phyloP scores from a whole-genome alignment of 2,888 invertebrate species.

The Leptodirus hochenwartii region DNA sequence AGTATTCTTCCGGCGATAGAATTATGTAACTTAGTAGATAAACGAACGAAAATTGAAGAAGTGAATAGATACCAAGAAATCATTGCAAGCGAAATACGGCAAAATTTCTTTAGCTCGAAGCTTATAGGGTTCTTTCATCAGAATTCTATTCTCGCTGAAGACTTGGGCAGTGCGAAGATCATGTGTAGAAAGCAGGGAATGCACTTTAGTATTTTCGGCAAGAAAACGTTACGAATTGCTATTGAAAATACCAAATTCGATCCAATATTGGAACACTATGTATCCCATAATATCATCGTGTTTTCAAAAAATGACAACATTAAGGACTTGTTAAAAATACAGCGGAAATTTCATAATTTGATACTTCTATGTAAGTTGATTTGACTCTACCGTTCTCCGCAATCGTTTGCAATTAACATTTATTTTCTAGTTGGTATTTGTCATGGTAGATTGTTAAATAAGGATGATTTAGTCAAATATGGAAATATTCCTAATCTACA shows the following conservation, averaged over 20 bases:
- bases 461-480: conserved; percentile 47
- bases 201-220: conserved; percentile 47
- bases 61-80: conserved; percentile 32
- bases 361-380: conserved; percentile 41
- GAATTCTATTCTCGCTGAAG: conserved; percentile 49
- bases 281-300: conserved; percentile 43
- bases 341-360: conserved; percentile 52
- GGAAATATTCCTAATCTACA: conserved; percentile 46
- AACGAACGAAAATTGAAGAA: conserved; percentile 5
- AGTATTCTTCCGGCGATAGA: conserved; percentile 28
- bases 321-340: conserved; percentile 38
- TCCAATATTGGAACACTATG: conserved; percentile 41
- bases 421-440: conserved; percentile 47
- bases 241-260: conserved; percentile 49
- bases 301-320: conserved; percentile 51
- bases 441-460: conserved; percentile 46
- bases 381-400: background rate
- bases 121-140: conserved; percentile 54
- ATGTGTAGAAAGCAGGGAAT: conserved; percentile 46
- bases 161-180: conserved; percentile 43
- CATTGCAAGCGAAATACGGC: conserved; percentile 51
- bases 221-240: conserved; percentile 44
- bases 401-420: conserved; percentile 1
- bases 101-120: conserved; percentile 51
- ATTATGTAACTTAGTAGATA: conserved; percentile 29